Evolutionary conservation across 2,888 invertebrate genomes (phyloP).

Genomic region (Ctenicera cuprea): DNA sequence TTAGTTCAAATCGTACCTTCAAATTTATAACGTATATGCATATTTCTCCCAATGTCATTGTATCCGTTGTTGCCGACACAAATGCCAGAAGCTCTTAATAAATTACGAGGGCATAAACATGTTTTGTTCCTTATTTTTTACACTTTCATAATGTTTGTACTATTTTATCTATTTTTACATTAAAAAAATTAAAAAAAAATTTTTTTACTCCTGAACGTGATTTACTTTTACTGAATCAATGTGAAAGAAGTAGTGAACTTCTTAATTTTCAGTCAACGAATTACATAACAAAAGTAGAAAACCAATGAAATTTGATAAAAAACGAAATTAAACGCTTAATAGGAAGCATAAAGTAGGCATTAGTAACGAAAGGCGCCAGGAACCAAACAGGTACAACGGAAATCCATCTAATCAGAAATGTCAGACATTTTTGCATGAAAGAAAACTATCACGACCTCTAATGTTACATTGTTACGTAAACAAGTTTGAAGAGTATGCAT

Average conservation of each 20-base stretch:
- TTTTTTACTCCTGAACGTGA: too few relatives aligned
- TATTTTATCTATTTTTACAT: neutral
- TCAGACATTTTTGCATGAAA: conserved; percentile 2
- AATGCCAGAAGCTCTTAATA: conserved; percentile 1
- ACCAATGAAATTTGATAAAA: too few relatives aligned
- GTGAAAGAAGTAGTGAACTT: too few relatives aligned
- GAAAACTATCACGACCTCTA: conserved; percentile 24
- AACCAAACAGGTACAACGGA: conserved; percentile 24
- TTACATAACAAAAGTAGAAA: too few relatives aligned
- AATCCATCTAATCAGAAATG: conserved; percentile 8
- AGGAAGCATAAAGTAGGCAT: too few relatives aligned
- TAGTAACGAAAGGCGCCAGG: conserved; percentile 1
- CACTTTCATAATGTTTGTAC: neutral
- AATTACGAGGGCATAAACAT: conserved; percentile 17
- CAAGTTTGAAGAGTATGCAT: neutral
- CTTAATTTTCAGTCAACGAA: too few relatives aligned
- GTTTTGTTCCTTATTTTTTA: neutral
- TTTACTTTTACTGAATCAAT: too few relatives aligned
- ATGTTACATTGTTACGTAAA: conserved; percentile 1
- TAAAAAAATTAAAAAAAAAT: too few relatives aligned
- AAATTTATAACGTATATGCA: neutral
- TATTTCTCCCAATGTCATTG: conserved; percentile 8
- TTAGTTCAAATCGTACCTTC: too few relatives aligned
- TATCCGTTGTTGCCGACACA: conserved; percentile 3
- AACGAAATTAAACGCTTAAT: too few relatives aligned